A percentile compares a stretch with the other conserved stretches of the same genome.
Conservation (phyloP, 2,113 vertebrate species). For the Syngnathoides biaculeatus region DNA sequence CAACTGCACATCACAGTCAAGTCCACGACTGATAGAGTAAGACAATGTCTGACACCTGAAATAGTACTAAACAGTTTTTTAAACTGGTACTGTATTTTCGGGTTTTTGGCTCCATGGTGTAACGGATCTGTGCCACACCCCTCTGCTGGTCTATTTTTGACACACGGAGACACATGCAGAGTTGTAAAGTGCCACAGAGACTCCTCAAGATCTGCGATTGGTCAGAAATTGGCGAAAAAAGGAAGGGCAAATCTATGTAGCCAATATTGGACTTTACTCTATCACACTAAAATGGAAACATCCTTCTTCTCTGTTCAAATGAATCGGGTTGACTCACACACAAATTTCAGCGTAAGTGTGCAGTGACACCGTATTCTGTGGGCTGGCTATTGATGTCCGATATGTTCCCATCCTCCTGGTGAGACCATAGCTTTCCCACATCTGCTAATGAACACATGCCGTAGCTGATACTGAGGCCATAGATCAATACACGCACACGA, state of each 20-base stretch:
- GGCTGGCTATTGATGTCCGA: slow-evolving; percentile 32
- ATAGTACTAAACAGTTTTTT: not conserved
- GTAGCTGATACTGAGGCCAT: slow-evolving; percentile 29
- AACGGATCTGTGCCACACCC: not conserved
- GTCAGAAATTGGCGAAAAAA: not conserved
- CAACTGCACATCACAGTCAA: not conserved
- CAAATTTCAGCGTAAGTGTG: not conserved
- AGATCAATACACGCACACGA: slow-evolving; percentile 58
- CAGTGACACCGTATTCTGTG: not conserved
- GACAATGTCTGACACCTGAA: not conserved
- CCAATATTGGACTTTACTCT: too few relatives aligned
- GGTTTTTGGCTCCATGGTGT: not conserved
- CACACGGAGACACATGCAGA: not conserved
- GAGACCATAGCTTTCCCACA: slow-evolving; percentile 35
- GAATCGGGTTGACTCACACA: not conserved
- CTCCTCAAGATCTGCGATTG: not conserved
- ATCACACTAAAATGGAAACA: not conserved
- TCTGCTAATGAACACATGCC: slow-evolving; percentile 53
- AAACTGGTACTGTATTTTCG: not conserved
- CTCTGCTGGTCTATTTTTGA: not conserved
- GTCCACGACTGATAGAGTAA: not conserved
- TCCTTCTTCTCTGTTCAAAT: not conserved
- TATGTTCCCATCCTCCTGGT: slow-evolving; percentile 23
- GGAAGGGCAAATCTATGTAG: not conserved
- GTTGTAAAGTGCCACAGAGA: not conserved